A percentile compares a stretch with the other conserved stretches of the same genome.
Conservation (phyloP, 2,113 vertebrate genomes). For the Catharus fuscescens region DNA sequence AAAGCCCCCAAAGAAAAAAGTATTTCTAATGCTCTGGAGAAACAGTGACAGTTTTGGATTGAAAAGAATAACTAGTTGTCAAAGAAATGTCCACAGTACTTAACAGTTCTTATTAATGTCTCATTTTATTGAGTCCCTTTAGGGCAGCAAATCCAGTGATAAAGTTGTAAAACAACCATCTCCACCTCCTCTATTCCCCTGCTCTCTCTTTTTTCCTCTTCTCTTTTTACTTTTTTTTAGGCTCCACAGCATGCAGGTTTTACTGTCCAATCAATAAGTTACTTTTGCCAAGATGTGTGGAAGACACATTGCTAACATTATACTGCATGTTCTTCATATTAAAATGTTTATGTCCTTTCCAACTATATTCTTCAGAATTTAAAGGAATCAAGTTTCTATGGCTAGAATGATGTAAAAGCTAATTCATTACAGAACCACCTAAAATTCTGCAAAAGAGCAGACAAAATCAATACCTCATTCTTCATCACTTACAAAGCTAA, state of each 20-base stretch:
- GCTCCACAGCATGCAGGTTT: neutral
- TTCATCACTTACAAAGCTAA: neutral
- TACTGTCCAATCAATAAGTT: neutral
- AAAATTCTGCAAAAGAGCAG: neutral
- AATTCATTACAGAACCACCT: neutral
- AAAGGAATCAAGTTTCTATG: neutral
- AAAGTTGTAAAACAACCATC: neutral
- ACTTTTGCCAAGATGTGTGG: neutral
- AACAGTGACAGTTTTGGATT: neutral
- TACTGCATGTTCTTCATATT: neutral
- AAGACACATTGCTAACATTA: neutral
- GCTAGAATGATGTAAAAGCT: neutral
- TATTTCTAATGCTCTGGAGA: neutral
- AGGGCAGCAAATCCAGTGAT: neutral
- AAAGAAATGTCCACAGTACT: neutral
- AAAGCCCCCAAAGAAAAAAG: neutral
- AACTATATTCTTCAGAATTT: neutral
- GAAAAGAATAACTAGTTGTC: neutral
- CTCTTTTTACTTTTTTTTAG: neutral
- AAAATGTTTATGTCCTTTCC: neutral
- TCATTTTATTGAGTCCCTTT: neutral
- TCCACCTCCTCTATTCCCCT: neutral
- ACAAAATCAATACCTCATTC: slow-evolving; percentile 16
- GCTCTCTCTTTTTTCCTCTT: too few species aligned
- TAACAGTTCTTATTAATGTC: slow-evolving; percentile 12